A percentile compares a stretch with the other conserved stretches of the same genome.
Conservation (phyloP, 2,113 vertebrate species). For the Pseudois nayaur region DNA sequence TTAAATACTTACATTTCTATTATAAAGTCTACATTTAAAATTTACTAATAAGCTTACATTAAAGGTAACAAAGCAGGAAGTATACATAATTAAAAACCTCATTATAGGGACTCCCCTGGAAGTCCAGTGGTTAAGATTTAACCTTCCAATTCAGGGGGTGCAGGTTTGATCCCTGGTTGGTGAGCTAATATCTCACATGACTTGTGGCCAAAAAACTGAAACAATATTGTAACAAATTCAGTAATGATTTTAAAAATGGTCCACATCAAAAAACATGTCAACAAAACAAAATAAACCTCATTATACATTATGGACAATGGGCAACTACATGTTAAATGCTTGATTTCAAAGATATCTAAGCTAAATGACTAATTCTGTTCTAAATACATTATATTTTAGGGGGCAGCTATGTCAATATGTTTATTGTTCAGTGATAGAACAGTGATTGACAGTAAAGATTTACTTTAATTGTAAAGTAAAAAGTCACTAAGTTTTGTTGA, state of each 20-base stretch:
- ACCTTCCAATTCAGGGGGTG: not conserved
- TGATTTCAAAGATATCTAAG: not conserved
- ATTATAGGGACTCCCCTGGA: not conserved
- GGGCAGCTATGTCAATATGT: not conserved
- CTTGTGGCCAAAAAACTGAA: not conserved
- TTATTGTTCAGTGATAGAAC: not conserved
- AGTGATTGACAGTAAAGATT: not conserved
- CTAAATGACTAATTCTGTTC: not conserved
- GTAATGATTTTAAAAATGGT: not conserved
- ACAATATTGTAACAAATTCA: not conserved
- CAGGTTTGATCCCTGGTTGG: not conserved
- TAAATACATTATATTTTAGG: not conserved
- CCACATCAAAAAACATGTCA: not conserved
- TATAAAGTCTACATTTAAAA: not conserved
- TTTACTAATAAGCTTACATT: not conserved
- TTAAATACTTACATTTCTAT: not conserved
- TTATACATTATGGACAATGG: not conserved
- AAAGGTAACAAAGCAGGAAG: not conserved
- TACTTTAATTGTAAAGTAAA: not conserved
- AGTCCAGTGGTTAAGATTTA: not conserved
- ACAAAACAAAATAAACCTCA: not conserved
- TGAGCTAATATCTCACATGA: not conserved
- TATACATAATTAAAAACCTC: not conserved
- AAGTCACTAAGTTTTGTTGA: not conserved
- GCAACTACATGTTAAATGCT: not conserved